These are phyloP conservation scores for Xiphydria camelus DNA, from an alignment of 2,888 invertebrate species.

Conservation along the genomic window DNA sequence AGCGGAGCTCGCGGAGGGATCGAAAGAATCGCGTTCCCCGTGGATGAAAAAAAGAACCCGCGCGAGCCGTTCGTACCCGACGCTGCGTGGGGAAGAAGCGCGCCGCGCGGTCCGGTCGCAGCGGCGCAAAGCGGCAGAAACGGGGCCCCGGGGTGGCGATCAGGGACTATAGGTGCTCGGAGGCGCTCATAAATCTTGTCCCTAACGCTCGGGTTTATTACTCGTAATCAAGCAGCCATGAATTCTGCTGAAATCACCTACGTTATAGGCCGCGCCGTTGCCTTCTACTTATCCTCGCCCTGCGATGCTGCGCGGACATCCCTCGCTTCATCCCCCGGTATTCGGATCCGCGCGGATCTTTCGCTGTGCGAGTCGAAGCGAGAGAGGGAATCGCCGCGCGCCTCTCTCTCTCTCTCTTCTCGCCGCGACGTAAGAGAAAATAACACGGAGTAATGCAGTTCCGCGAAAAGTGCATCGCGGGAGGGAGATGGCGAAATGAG, in stretches of 20 bases:
- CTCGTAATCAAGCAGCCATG: constrained; percentile 58
- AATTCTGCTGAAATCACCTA: constrained; percentile 57
- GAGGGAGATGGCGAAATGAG: no score
- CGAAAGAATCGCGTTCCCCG: neutral
- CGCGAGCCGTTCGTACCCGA: neutral
- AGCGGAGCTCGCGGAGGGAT: neutral
- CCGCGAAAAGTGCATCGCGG: no score
- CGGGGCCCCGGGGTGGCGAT: constrained; percentile 44
- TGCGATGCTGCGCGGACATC: no score
- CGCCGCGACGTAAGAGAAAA: no score
- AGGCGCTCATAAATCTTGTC: constrained; percentile 56
- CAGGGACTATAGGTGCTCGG: constrained; percentile 47
- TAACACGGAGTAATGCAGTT: no score
- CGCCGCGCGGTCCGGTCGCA: constrained; percentile 18
- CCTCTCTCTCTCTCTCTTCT: no score
- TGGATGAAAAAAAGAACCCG: neutral
- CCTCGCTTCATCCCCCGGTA: no score
- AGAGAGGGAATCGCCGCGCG: no score
- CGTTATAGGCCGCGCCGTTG: constrained; percentile 38
- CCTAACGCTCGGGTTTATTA: constrained; percentile 56
- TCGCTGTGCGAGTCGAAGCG: no score
- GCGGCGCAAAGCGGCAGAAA: constrained; percentile 27
- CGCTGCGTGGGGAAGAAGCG: constrained; percentile 1
- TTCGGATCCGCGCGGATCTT: no score
- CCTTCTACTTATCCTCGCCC: constrained; percentile 48